Conservation (phyloP, 2,113 vertebrate genomes). For the Sardina pilchardus region DNA sequence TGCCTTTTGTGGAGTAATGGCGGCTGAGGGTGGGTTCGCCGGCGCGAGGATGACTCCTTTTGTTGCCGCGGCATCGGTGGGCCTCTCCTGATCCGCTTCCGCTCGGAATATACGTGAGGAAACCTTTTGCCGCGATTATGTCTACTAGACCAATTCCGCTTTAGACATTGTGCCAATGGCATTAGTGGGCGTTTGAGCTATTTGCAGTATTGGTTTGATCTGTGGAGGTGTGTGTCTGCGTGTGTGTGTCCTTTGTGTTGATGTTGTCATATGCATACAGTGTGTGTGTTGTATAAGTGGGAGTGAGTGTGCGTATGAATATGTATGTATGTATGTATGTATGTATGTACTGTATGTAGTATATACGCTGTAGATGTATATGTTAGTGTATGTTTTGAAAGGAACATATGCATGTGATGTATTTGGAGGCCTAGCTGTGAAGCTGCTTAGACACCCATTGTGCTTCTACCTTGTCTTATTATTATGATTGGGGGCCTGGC, state of each 20-base stretch:
- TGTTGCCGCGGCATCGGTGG: background rate
- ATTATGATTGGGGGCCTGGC: too few relatives aligned
- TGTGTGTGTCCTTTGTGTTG: background rate
- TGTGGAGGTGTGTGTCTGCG: constrained; percentile 45
- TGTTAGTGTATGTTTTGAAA: background rate
- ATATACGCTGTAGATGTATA: background rate
- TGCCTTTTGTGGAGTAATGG: background rate
- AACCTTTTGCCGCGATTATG: constrained; percentile 39
- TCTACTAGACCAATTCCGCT: background rate
- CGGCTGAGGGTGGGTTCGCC: background rate
- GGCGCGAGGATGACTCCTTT: background rate
- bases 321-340: constrained; percentile 6
- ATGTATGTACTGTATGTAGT: background rate
- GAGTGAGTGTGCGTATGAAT: background rate
- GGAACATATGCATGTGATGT: too few relatives aligned
- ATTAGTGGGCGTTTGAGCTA: background rate
- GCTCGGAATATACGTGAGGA: background rate
- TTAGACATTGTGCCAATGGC: background rate
- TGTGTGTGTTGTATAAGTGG: constrained; percentile 13
- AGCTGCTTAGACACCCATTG: too few relatives aligned
- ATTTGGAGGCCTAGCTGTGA: too few relatives aligned
- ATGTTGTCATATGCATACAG: too few relatives aligned
- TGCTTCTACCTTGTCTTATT: too few relatives aligned
- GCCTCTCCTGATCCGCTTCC: background rate
- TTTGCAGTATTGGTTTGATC: constrained; percentile 32